Conservation (phyloP, 2,888 invertebrate genomes). For the Girardia tigrina region DNA sequence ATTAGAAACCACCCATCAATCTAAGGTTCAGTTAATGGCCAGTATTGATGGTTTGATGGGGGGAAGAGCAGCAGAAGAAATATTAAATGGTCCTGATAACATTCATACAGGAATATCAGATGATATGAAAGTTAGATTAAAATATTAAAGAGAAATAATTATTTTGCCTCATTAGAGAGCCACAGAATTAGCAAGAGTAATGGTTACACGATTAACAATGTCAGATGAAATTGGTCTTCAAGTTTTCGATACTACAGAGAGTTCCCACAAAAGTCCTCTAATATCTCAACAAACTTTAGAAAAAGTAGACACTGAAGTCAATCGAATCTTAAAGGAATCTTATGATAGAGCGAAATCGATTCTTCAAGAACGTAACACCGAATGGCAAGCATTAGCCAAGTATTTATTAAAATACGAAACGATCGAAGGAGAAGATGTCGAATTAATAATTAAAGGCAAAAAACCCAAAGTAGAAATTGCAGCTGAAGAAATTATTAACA, state of each 20-base stretch:
- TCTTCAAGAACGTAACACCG: slow-evolving; percentile 68
- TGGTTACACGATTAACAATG: background rate
- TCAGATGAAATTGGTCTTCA: background rate
- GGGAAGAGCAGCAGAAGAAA: slow-evolving; percentile 87
- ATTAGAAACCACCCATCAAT: slow-evolving; percentile 60
- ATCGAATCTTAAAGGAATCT: slow-evolving; percentile 70
- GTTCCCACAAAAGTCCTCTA: background rate
- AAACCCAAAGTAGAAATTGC: background rate
- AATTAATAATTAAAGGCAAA: slow-evolving; percentile 43
- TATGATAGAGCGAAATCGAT: slow-evolving; percentile 82
- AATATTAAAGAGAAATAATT: too few species aligned
- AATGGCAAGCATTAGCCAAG: slow-evolving; percentile 81
- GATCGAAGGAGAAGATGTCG: slow-evolving; percentile 78
- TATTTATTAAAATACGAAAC: slow-evolving; percentile 91
- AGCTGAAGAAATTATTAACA: background rate
- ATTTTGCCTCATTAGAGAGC: too few species aligned
- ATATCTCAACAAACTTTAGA: slow-evolving; percentile 53
- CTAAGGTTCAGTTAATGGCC: slow-evolving; percentile 66
- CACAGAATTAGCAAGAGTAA: background rate
- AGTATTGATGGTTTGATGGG: slow-evolving; percentile 96
- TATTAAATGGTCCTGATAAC: slow-evolving; percentile 82
- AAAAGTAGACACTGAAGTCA: slow-evolving; percentile 75
- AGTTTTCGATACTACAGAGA: background rate
- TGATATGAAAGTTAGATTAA: slow-evolving; percentile 54
- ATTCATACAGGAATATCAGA: slow-evolving; percentile 72